Evolutionary conservation across 2,888 invertebrate genomes (phyloP).

Genomic region (Tridacna gigas): DNA sequence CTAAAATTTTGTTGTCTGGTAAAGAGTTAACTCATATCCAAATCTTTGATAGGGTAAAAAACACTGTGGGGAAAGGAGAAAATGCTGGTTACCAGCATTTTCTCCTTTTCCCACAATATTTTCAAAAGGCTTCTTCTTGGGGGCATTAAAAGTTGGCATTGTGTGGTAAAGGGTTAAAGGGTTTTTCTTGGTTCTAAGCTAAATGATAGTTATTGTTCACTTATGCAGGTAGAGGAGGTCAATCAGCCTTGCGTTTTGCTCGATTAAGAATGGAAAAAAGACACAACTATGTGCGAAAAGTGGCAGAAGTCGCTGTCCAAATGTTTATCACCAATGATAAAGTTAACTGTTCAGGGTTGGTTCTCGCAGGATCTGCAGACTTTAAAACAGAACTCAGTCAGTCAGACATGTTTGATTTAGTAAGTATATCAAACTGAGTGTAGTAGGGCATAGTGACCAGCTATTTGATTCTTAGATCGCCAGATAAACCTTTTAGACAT

Average conservation of each 20-base stretch:
- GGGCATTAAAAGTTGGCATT: background rate
- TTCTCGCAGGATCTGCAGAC: slow-evolving; percentile 99
- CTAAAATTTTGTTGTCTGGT: too few relatives aligned
- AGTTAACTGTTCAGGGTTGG: slow-evolving; percentile 98
- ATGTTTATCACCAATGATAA: slow-evolving; percentile 99
- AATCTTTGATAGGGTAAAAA: too few relatives aligned
- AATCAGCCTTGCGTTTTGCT: slow-evolving; percentile 99
- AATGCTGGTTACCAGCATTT: too few relatives aligned
- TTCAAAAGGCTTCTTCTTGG: too few relatives aligned
- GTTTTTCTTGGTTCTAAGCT: background rate
- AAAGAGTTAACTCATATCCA: too few relatives aligned
- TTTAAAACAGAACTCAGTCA: slow-evolving; percentile 99
- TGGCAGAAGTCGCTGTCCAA: slow-evolving; percentile 98
- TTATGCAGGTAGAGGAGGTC: slow-evolving; percentile 94
- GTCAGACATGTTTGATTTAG: slow-evolving; percentile 99
- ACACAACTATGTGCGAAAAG: slow-evolving; percentile 99
- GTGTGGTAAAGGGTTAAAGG: too few relatives aligned
- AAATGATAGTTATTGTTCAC: background rate
- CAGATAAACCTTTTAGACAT: too few relatives aligned
- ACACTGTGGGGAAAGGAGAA: too few relatives aligned
- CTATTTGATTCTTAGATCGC: too few relatives aligned
- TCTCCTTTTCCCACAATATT: too few relatives aligned
- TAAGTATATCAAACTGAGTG: slow-evolving; percentile 84
- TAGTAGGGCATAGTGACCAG: background rate
- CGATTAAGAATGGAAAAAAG: slow-evolving; percentile 99